Evolutionary conservation across 2,113 vertebrate species (phyloP).

Genomic region (Argyrosomus japonicus): DNA sequence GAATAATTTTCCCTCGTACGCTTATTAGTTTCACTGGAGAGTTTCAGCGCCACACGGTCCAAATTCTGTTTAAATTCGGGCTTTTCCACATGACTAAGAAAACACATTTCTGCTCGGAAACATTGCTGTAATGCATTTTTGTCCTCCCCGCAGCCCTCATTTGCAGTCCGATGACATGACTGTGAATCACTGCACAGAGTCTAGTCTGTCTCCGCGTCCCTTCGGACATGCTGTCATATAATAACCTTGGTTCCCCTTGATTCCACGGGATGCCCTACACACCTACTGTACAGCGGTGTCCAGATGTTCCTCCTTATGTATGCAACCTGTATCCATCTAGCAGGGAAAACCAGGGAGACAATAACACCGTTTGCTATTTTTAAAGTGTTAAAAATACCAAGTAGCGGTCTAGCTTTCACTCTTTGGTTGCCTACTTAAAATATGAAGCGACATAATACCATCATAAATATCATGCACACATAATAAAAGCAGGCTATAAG

Average conservation of each 20-base stretch:
- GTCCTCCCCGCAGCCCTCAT: conserved; percentile 54
- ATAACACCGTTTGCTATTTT: background rate
- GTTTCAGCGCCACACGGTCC: conserved; percentile 34
- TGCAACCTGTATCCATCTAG: background rate
- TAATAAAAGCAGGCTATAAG: background rate
- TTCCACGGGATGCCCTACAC: conserved; percentile 13
- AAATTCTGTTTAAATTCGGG: conserved; percentile 30
- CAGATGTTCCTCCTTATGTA: conserved; percentile 42
- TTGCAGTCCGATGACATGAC: conserved; percentile 57
- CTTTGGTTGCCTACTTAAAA: background rate
- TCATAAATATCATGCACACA: background rate
- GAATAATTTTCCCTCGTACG: conserved; percentile 22
- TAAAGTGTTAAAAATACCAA: background rate
- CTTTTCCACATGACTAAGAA: conserved; percentile 54
- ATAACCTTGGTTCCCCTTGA: conserved; percentile 61
- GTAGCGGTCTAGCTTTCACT: too few relatives aligned
- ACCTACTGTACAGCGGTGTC: conserved; percentile 16
- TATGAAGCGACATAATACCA: background rate
- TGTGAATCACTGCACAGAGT: conserved; percentile 62
- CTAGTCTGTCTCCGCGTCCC: conserved; percentile 51
- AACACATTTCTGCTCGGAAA: conserved; percentile 42
- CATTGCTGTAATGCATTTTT: conserved; percentile 48
- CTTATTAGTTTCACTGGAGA: conserved; percentile 27
- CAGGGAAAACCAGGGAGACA: background rate
- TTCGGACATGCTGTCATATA: conserved; percentile 61